Conservation (phyloP, 53 echinoderm and acorn worm species). For the Hippasteria phrygiana region DNA sequence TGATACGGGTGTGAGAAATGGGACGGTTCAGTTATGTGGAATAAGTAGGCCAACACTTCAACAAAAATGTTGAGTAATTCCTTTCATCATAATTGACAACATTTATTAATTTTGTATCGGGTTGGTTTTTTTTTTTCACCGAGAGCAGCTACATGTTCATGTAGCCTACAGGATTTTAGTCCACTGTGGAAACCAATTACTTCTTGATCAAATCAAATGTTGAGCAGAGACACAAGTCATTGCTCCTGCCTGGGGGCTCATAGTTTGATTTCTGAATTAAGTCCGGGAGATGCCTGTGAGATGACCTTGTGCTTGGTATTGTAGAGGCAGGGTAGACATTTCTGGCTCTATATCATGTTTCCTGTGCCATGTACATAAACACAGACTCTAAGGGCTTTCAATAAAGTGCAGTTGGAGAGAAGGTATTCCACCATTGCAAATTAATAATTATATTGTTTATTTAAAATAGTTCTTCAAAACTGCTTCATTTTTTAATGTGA, state of each 20-base stretch:
- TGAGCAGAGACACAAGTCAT: constrained; percentile 26
- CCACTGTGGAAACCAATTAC: neutral
- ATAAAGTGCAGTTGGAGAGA: constrained; percentile 11
- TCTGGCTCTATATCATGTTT: neutral
- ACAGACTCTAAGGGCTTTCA: neutral
- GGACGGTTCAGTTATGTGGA: neutral
- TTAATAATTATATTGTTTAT: too few relatives aligned
- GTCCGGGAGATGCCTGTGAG: constrained; percentile 22
- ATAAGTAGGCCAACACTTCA: neutral
- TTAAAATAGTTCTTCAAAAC: too few relatives aligned
- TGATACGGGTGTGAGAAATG: neutral
- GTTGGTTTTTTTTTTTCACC: neutral
- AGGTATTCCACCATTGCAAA: too few relatives aligned
- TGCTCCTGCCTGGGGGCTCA: constrained; percentile 11
- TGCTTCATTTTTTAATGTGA: too few relatives aligned
- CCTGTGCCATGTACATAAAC: neutral
- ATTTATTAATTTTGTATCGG: neutral
- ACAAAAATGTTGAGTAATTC: neutral
- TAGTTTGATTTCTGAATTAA: constrained; percentile 47
- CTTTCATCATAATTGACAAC: neutral
- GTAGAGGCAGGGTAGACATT: too few relatives aligned
- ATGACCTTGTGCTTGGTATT: constrained; percentile 46
- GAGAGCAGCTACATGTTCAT: neutral
- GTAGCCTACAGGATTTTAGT: neutral
- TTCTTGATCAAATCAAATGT: constrained; percentile 33